Percentiles rank a stretch among this genome's conserved stretches.
Conservation (phyloP, 30 jellyfish, hydroid and myxozoan species). For the Morbakka virulenta region DNA sequence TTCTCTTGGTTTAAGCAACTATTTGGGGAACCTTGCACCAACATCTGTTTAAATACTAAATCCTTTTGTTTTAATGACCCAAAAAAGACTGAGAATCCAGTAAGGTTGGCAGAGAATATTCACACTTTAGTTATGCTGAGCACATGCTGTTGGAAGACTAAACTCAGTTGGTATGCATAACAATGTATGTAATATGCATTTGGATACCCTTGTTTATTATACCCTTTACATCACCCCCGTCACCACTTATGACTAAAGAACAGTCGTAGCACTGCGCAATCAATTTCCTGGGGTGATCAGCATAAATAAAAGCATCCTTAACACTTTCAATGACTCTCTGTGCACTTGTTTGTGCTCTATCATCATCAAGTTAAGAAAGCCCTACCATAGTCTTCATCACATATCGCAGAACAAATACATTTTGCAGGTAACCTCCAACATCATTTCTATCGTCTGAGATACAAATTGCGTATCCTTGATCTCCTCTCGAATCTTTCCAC, state of each 20-base stretch:
- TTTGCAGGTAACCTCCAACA: neutral
- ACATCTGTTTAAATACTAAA: no score
- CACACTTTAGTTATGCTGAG: no score
- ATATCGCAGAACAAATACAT: constrained; percentile 39
- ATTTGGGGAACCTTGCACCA: no score
- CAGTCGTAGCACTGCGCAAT: constrained; percentile 55
- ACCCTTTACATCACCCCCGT: constrained; percentile 24
- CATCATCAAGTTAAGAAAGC: neutral
- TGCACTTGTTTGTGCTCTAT: constrained; percentile 18
- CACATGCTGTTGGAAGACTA: constrained; percentile 26
- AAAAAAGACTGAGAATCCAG: no score
- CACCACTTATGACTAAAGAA: constrained; percentile 36
- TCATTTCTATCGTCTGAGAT: constrained; percentile 32
- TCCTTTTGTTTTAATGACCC: no score
- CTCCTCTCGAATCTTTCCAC: neutral
- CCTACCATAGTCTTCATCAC: constrained; percentile 2
- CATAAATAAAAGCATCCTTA: constrained; percentile 6
- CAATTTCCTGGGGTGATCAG: neutral
- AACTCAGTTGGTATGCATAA: constrained; percentile 52
- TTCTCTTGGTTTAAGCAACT: constrained; percentile 43
- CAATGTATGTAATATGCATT: constrained; percentile 47
- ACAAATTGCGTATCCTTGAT: constrained; percentile 20
- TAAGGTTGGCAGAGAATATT: no score
- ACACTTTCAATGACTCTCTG: constrained; percentile 7
- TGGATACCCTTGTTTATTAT: constrained; percentile 15